Base-by-base conservation (phyloP, 1,140 invertebrate genomes). In the Eurytemora carolleeae region DNA sequence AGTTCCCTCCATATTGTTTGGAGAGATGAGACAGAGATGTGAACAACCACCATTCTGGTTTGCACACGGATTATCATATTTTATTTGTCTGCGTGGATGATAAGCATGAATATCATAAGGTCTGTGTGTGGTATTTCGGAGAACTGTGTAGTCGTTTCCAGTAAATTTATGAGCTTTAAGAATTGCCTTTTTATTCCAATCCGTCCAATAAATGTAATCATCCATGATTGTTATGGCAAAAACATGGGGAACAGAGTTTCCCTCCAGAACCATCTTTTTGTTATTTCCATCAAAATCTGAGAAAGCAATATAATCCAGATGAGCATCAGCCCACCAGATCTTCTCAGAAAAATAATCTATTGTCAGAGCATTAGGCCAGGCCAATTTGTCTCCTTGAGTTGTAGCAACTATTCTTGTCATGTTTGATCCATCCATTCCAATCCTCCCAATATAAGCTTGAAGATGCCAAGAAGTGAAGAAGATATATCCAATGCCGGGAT, bases 401-500 rank as follows among this genome's bases (percentile, higher is more conserved):
- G 86, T 90, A 15, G 84, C 92, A 3, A 97, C 76, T 64, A 96
- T 86, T 58, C 83, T 77, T 0, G 84, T 86, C 65, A 92, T 85
- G 67, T 95, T 93, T 1, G 82, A 82, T 0, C 94, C 95, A 69
- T 98, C 92, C 87, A 98, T 87, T 56, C 91, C 91, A 72, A 98
- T 83, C 72, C 93, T 86, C n/a, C 61, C 61, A 24, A 65, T 24
- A 20, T 53, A 63, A 69, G 75, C 69, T 70, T 78, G 85, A 24
- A 95, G 78, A 71, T 94, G 87, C 91, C 91, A 96, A 2, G 90
- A 93, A 17, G 91, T 89, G 70, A 90, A 97, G 75, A 92, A 98
- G 20, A 98, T 69, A 69, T 92, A 91, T 25, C 93, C 94, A 63
- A 81, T 87, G 16, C 87, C 86, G 3, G 94, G 95, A 78, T 98